Evolutionary conservation across 2,888 invertebrate genomes (phyloP).

Genomic region (Neoitamus cyanurus): DNA sequence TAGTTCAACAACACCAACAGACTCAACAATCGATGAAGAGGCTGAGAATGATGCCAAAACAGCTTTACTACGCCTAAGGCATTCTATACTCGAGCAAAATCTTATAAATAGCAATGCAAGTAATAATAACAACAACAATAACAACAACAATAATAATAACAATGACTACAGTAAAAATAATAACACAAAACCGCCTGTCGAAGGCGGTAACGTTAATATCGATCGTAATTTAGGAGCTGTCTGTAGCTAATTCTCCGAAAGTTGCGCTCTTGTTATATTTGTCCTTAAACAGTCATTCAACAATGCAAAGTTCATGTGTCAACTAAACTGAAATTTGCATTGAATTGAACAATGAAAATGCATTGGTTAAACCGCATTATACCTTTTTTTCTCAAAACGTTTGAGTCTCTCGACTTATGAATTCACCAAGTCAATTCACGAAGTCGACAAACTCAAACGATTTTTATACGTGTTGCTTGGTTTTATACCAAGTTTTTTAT

Average conservation of each 20-base stretch:
- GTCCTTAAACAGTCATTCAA: background rate
- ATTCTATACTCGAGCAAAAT: conserved; percentile 58
- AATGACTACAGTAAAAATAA: conserved; percentile 54
- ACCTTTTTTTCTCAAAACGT: background rate
- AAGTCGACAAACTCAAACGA: background rate
- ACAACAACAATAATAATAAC: conserved; percentile 55
- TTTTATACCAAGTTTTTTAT: background rate
- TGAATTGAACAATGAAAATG: background rate
- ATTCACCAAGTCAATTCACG: no score
- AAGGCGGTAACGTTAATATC: conserved; percentile 48
- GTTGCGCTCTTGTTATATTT: background rate
- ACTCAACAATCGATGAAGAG: conserved; percentile 56
- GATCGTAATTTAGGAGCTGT: conserved; percentile 52
- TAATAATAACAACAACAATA: conserved; percentile 55
- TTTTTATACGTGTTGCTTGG: background rate
- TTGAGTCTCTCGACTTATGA: background rate
- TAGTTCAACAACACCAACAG: conserved; percentile 50
- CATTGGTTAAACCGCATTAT: background rate
- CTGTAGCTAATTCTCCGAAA: conserved; percentile 49
- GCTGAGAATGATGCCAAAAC: conserved; percentile 55
- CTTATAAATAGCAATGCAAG: conserved; percentile 54
- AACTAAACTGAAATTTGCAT: background rate
- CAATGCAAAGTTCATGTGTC: background rate
- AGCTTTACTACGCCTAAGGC: conserved; percentile 53
- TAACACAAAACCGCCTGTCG: conserved; percentile 44